These are phyloP conservation scores for Myocastor coypus DNA, from an alignment of 2,113 vertebrate genomes.

Conservation along the genomic window DNA sequence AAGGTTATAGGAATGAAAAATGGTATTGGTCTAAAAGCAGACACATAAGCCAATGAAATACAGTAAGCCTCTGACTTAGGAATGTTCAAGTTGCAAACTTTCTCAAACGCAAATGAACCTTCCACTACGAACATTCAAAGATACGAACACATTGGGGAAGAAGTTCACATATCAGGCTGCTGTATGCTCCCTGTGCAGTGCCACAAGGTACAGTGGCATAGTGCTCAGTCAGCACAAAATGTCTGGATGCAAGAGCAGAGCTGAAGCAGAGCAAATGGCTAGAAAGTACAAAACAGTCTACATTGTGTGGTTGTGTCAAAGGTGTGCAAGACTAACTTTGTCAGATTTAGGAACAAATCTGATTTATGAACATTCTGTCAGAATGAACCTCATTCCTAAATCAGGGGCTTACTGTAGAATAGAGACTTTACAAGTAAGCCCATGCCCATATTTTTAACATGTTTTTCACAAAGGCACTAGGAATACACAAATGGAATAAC, in stretches of 20 bases:
- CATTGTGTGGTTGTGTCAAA: not conserved
- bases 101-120: not conserved
- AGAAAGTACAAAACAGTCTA: not conserved
- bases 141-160: not conserved
- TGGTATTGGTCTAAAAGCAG: not conserved
- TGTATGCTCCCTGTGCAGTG: not conserved
- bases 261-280: not conserved
- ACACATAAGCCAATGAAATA: not conserved
- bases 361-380: not conserved
- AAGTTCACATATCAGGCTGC: not conserved
- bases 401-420: not conserved
- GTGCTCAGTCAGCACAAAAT: not conserved
- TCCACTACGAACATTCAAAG: not conserved
- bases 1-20: not conserved
- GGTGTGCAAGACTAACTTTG: not conserved
- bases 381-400: not conserved
- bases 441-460: not conserved
- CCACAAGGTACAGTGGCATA: rapidly evolving
- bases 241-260: not conserved
- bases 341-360: not conserved
- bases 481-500: not conserved
- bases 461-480: not conserved
- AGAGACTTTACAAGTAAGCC: not conserved
- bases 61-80: not conserved
- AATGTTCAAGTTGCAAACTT: not conserved